Percentiles rank a stretch among this genome's conserved stretches.
Conservation (phyloP, 1,140 invertebrate species). For the Linepithema humile region DNA sequence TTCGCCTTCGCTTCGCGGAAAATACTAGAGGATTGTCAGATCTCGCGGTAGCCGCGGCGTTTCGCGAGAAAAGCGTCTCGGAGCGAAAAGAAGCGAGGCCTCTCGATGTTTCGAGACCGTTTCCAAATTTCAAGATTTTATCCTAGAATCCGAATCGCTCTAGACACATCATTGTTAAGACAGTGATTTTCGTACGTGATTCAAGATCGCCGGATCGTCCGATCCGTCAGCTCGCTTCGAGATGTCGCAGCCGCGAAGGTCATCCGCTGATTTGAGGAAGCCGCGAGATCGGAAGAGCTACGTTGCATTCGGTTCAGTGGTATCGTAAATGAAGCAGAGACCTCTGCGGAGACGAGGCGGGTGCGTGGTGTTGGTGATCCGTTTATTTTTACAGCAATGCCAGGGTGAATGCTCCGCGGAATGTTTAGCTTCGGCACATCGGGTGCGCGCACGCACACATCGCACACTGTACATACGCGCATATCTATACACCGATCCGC, state of each 20-base stretch:
- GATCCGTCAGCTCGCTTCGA: not conserved
- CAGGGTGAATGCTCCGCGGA: conserved; percentile 79
- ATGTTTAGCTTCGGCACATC: conserved; percentile 77
- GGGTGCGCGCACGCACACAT: conserved; percentile 26
- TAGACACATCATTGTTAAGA: not conserved
- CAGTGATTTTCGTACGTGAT: not conserved
- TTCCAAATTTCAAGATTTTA: too few species aligned
- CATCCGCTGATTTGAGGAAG: not conserved
- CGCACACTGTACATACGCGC: not conserved
- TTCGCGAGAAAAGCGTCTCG: not conserved
- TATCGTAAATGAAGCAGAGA: conserved; percentile 71
- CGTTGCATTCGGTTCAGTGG: conserved; percentile 53
- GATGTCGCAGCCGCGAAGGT: not conserved
- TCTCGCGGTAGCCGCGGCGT: not conserved
- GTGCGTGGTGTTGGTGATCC: conserved; percentile 70
- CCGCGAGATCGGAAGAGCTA: conserved; percentile 31
- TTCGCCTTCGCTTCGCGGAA: conserved; percentile 51
- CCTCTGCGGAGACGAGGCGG: conserved; percentile 63
- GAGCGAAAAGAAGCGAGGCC: not conserved
- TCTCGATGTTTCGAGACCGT: not conserved
- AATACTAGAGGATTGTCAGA: conserved; percentile 39
- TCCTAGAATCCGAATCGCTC: too few species aligned
- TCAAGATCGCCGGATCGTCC: too few species aligned
- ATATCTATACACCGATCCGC: conserved; percentile 8
- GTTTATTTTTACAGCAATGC: conserved; percentile 81